Evolutionary conservation across 2,888 invertebrate species (phyloP).

Genomic region (Kryphioiulus occultus): DNA sequence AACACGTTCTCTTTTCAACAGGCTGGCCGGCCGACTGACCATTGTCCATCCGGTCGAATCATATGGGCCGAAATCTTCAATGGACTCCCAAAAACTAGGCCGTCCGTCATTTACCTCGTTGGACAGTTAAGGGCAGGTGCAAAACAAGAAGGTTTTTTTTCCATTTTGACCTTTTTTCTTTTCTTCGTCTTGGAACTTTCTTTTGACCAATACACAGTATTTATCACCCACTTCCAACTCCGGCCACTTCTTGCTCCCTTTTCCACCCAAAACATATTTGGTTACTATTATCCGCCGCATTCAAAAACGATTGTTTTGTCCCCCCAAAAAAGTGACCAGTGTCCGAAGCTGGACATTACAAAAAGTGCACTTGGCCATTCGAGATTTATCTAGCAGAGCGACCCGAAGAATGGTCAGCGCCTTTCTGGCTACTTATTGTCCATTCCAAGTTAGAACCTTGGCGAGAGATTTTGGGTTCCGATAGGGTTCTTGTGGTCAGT

Average conservation of each 20-base stretch:
- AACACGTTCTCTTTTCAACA: slow-evolving; percentile 42
- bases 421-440: slow-evolving; percentile 8
- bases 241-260: slow-evolving; percentile 20
- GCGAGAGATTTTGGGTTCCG: slow-evolving; percentile 25
- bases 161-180: slow-evolving; percentile 38
- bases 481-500: slow-evolving; percentile 31
- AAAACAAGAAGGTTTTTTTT: slow-evolving; percentile 42
- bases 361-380: neutral
- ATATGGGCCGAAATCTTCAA: slow-evolving; percentile 11
- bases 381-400: neutral
- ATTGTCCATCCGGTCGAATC: slow-evolving; percentile 29
- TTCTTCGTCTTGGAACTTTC: neutral
- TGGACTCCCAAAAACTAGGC: slow-evolving; percentile 45
- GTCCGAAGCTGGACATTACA: slow-evolving; percentile 30
- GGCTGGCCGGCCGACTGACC: neutral
- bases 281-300: neutral
- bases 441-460: neutral
- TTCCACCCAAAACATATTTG: slow-evolving; percentile 36
- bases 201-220: slow-evolving; percentile 37
- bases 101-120: slow-evolving; percentile 44
- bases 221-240: slow-evolving; percentile 15
- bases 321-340: slow-evolving; percentile 31
- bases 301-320: neutral
- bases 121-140: slow-evolving; percentile 47
- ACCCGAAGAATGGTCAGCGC: neutral